Percentiles rank a stretch among this genome's conserved stretches.
Evolutionary conservation across 2,113 vertebrate genomes (phyloP).

Genomic region (Athene noctua): DNA sequence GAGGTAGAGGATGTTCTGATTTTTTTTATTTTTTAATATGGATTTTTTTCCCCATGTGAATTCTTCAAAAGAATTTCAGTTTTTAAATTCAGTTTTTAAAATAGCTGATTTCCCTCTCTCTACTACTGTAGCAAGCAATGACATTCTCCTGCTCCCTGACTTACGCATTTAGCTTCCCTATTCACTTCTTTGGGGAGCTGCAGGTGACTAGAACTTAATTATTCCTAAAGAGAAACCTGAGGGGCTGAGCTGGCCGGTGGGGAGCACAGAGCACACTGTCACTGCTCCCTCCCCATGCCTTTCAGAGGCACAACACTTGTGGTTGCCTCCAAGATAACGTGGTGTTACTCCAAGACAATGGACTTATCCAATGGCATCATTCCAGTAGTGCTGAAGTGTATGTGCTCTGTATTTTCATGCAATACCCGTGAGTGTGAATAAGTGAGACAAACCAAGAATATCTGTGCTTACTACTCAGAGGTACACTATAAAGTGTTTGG

Average conservation of each 20-base stretch:
- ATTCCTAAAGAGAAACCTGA: neutral
- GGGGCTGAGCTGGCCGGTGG: neutral
- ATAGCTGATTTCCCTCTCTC: neutral
- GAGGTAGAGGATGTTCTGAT: neutral
- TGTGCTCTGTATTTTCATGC: neutral
- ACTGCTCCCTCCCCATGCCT: neutral
- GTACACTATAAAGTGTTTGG: neutral
- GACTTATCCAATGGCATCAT: neutral
- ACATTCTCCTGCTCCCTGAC: neutral
- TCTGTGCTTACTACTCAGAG: neutral
- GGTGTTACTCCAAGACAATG: neutral
- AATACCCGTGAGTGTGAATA: neutral
- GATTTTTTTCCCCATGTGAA: neutral
- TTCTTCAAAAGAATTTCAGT: neutral
- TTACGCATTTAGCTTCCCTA: neutral
- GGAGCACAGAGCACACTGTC: neutral
- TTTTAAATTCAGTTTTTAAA: neutral
- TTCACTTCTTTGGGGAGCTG: neutral
- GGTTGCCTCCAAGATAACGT: neutral
- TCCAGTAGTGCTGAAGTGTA: neutral
- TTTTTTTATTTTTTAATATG: neutral
- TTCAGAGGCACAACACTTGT: neutral
- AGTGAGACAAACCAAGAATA: neutral
- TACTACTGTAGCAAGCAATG: neutral
- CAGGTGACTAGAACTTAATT: neutral